phyloP scores from a whole-genome alignment of 2,797 vertebrate species.

The Chrosomus eos region DNA sequence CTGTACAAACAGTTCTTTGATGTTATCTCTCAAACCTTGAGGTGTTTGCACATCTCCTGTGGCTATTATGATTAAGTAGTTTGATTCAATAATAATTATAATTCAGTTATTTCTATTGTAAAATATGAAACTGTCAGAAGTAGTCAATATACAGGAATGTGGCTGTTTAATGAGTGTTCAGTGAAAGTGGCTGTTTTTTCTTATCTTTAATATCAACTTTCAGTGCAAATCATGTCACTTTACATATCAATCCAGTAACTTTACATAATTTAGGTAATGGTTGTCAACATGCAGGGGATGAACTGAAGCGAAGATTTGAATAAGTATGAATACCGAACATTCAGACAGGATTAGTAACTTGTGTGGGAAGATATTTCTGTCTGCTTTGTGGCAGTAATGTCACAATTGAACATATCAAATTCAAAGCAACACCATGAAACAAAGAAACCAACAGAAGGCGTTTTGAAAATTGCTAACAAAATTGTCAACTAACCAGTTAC shows the following conservation, averaged over 20 bases:
- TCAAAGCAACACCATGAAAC: constrained; percentile 31
- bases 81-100: neutral
- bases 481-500: constrained; percentile 11
- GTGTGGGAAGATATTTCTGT: constrained; percentile 15
- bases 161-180: neutral
- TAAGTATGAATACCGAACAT: neutral
- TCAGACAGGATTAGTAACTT: neutral
- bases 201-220: neutral
- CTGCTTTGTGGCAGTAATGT: constrained; percentile 7
- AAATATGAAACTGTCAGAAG: neutral
- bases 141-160: neutral
- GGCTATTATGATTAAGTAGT: neutral
- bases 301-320: neutral
- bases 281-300: neutral
- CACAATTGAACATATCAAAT: constrained; percentile 20
- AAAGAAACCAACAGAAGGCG: neutral
- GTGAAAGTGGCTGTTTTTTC: neutral
- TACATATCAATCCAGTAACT: neutral
- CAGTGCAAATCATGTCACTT: neutral
- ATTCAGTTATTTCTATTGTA: neutral
- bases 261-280: neutral
- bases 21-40: neutral
- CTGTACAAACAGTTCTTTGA: neutral
- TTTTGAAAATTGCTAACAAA: neutral
- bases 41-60: neutral